Evolutionary conservation across 2,888 invertebrate genomes (phyloP).

Genomic region (Sisyra nigra): DNA sequence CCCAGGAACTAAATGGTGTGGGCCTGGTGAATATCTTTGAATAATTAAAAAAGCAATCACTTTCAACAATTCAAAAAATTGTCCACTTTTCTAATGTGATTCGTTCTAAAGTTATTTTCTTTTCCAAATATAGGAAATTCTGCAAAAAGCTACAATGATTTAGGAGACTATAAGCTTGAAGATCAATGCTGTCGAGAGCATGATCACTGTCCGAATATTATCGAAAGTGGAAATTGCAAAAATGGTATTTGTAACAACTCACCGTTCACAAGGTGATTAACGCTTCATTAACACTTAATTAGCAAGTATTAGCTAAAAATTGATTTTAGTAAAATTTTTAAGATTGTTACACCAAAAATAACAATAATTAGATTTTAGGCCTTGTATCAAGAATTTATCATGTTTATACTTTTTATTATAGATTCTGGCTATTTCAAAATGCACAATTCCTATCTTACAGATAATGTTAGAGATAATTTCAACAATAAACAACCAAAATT

Average conservation of each 20-base stretch:
- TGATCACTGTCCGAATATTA: slow-evolving; percentile 47
- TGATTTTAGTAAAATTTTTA: too few relatives aligned
- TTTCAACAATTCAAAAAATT: too few relatives aligned
- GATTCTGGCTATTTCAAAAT: too few relatives aligned
- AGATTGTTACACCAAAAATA: too few relatives aligned
- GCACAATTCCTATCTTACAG: too few relatives aligned
- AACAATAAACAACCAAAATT: too few relatives aligned
- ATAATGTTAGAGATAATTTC: too few relatives aligned
- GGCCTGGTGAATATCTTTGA: slow-evolving; percentile 32
- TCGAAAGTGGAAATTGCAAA: slow-evolving; percentile 40
- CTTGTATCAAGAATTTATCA: too few relatives aligned
- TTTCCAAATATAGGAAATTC: slow-evolving; percentile 29
- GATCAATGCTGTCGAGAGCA: slow-evolving; percentile 61
- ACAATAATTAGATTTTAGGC: too few relatives aligned
- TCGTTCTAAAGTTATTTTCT: not conserved
- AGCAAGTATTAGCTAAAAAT: too few relatives aligned
- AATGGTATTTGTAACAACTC: slow-evolving; percentile 52
- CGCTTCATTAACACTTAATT: too few relatives aligned
- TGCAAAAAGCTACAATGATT: slow-evolving; percentile 42
- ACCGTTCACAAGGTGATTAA: slow-evolving; percentile 36
- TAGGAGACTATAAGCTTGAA: slow-evolving; percentile 44
- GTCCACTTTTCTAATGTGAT: not conserved
- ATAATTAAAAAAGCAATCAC: not conserved
- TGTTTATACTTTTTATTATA: too few relatives aligned
- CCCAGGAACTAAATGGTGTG: slow-evolving; percentile 67